Percentiles rank a stretch among this genome's conserved stretches.
Evolutionary conservation across 2,888 invertebrate genomes (phyloP).

Genomic region (Barypeithes pellucidus): DNA sequence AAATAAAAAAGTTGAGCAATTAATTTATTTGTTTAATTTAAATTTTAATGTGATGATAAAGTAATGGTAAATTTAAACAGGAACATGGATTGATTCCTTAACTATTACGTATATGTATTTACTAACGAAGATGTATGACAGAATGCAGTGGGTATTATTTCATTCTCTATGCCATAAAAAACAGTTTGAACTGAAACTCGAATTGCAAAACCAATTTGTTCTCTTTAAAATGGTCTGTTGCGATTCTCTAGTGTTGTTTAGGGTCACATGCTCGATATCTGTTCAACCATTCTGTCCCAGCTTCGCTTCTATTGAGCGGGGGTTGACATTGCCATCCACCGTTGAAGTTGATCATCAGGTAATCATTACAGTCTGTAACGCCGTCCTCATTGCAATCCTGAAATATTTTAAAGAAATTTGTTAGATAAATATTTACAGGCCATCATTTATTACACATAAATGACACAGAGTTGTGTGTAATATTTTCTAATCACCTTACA

Average conservation of each 20-base stretch:
- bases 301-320: slow-evolving; percentile 63
- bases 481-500: too few species aligned
- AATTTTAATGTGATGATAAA: neutral
- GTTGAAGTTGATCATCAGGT: slow-evolving; percentile 77
- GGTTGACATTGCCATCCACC: slow-evolving; percentile 73
- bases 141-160: too few species aligned
- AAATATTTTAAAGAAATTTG: neutral
- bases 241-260: neutral
- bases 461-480: too few species aligned
- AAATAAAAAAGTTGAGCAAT: slow-evolving; percentile 43
- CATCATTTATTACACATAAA: too few species aligned
- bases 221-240: neutral
- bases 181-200: too few species aligned
- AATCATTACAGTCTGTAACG: slow-evolving; percentile 75
- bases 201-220: neutral
- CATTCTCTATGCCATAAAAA: too few species aligned
- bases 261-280: slow-evolving; percentile 65
- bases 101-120: too few species aligned
- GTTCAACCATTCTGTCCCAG: slow-evolving; percentile 68
- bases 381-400: slow-evolving; percentile 79
- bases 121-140: too few species aligned
- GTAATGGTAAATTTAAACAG: too few species aligned
- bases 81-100: too few species aligned
- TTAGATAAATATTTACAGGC: too few species aligned
- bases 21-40: slow-evolving; percentile 19